Evolutionary conservation across 2,797 vertebrate genomes (phyloP).

Genomic region (Aldrovandia affinis): DNA sequence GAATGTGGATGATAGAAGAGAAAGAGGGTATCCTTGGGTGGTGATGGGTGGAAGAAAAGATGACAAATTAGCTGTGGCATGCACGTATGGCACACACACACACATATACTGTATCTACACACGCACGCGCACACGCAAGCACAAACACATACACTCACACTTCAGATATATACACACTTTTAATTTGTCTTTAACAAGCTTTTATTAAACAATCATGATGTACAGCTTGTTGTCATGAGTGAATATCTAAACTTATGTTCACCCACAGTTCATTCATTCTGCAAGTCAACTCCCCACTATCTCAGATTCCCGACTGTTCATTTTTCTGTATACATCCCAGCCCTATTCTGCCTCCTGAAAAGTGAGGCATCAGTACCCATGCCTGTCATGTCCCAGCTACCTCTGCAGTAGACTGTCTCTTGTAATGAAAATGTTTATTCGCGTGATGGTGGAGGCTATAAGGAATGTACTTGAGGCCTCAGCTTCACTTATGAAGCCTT

Average conservation of each 20-base stretch:
- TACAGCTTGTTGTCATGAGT: too few relatives aligned
- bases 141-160: background rate
- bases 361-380: too few relatives aligned
- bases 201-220: too few relatives aligned
- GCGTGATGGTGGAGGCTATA: background rate
- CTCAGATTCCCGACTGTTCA: background rate
- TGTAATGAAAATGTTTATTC: background rate
- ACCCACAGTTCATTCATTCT: too few relatives aligned
- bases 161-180: too few relatives aligned
- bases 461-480: background rate
- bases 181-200: too few relatives aligned
- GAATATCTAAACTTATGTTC: too few relatives aligned
- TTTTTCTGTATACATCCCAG: background rate
- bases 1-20: slow-evolving; percentile 51
- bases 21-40: background rate
- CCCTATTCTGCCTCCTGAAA: background rate
- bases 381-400: background rate
- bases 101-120: background rate
- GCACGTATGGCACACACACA: background rate
- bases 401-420: background rate
- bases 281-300: too few relatives aligned
- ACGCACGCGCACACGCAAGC: background rate
- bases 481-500: background rate
- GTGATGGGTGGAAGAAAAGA: background rate
- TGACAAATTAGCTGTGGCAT: background rate